Conservation (phyloP, 2,888 invertebrate species). For the Cosmia pyralina region DNA sequence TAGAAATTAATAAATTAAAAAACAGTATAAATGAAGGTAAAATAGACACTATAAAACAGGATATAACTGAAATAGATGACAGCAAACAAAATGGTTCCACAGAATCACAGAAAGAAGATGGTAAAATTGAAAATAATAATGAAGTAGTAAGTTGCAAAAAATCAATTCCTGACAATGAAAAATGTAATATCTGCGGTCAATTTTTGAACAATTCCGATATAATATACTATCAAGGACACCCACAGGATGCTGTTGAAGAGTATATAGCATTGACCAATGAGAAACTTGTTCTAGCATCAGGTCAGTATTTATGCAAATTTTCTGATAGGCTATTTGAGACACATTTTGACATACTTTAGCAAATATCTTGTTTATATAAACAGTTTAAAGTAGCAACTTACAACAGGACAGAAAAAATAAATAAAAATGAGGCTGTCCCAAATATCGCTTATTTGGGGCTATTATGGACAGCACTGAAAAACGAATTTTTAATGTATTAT, state of each 20-base stretch:
- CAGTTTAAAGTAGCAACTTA: too few relatives aligned
- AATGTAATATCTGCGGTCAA: constrained; percentile 85
- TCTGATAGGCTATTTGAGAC: neutral
- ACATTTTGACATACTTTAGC: too few relatives aligned
- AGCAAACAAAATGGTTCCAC: constrained; percentile 13
- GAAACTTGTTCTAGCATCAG: constrained; percentile 93
- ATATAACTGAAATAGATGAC: constrained; percentile 1
- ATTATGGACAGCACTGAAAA: too few relatives aligned
- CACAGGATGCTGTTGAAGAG: constrained; percentile 94
- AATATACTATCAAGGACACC: constrained; percentile 93
- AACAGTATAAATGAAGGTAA: constrained; percentile 3
- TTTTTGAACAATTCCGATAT: constrained; percentile 87
- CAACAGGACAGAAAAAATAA: too few relatives aligned
- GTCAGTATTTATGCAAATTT: constrained; percentile 68
- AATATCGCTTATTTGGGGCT: too few relatives aligned
- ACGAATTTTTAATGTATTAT: too few relatives aligned
- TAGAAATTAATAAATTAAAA: constrained; percentile 21
- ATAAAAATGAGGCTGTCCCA: too few relatives aligned
- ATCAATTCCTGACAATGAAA: constrained; percentile 74
- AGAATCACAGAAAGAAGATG: constrained; percentile 19
- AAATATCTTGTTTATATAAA: too few relatives aligned
- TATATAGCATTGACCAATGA: constrained; percentile 94
- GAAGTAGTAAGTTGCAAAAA: constrained; percentile 45
- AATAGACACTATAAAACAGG: neutral
- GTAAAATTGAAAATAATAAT: constrained; percentile 44